A percentile compares a stretch with the other conserved stretches of the same genome.
Conservation (phyloP, 2,797 vertebrate species). For the Phyllotis vaccarum region DNA sequence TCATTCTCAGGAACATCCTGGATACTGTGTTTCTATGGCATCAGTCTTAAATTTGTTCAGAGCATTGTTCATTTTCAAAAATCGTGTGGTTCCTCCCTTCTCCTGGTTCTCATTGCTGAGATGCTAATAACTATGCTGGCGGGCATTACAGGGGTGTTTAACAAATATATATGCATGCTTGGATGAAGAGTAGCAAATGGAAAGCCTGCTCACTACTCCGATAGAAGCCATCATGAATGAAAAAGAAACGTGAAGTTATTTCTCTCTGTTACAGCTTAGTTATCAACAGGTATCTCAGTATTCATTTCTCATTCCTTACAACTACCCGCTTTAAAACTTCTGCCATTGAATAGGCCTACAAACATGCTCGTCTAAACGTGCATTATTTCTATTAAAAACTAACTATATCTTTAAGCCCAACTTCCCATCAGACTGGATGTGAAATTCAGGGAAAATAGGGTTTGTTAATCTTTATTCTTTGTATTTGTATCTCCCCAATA, state of each 20-base stretch:
- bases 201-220: background rate
- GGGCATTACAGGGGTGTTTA: background rate
- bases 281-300: background rate
- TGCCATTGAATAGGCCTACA: too few relatives aligned
- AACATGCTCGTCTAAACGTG: background rate
- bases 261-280: background rate
- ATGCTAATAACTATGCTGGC: background rate
- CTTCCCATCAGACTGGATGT: background rate
- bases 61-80: background rate
- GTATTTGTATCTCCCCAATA: background rate
- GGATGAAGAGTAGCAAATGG: too few relatives aligned
- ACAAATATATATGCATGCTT: background rate
- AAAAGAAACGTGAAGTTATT: background rate
- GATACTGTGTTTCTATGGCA: background rate
- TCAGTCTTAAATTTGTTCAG: background rate
- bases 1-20: background rate
- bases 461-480: background rate
- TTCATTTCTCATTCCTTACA: background rate
- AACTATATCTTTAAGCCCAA: background rate
- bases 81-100: background rate
- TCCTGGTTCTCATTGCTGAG: background rate
- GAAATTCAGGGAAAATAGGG: background rate
- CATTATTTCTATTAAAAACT: background rate
- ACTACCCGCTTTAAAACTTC: background rate
- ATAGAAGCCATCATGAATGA: background rate